phyloP scores from a whole-genome alignment of 2,113 vertebrate species.

The Platichthys stellatus region DNA sequence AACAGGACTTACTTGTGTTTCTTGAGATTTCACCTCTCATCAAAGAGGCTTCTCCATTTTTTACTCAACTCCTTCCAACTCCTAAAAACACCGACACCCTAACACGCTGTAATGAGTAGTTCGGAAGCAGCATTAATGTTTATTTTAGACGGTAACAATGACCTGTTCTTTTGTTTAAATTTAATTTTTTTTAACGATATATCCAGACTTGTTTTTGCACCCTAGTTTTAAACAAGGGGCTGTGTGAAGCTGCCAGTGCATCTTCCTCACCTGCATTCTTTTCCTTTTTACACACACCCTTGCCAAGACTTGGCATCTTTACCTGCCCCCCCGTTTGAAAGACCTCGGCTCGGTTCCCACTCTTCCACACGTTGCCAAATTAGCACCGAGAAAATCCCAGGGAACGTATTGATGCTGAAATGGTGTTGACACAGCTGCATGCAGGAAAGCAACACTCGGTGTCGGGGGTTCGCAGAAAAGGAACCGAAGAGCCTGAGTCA shows the following conservation, averaged over 20 bases:
- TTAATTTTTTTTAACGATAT: not conserved
- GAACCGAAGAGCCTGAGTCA: not conserved
- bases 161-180: too few species aligned
- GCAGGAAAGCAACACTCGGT: not conserved
- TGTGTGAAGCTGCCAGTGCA: constrained; percentile 8
- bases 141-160: too few species aligned
- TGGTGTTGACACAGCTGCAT: constrained; percentile 32
- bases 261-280: too few species aligned
- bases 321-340: constrained; percentile 13
- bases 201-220: not conserved
- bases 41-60: too few species aligned
- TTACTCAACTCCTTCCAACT: too few species aligned
- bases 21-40: too few species aligned
- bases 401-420: not conserved
- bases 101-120: too few species aligned
- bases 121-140: too few species aligned
- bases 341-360: constrained; percentile 1
- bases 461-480: not conserved
- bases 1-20: too few species aligned
- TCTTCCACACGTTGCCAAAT: constrained; percentile 23
- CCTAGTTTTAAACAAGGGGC: not conserved
- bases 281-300: not conserved
- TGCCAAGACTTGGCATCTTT: constrained; percentile 23
- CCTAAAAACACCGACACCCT: too few species aligned
- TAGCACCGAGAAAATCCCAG: not conserved